Percentiles rank a stretch among this genome's conserved stretches.
Conservation (phyloP, 2,888 invertebrate genomes). For the Poecilobothrus nobilitatus region DNA sequence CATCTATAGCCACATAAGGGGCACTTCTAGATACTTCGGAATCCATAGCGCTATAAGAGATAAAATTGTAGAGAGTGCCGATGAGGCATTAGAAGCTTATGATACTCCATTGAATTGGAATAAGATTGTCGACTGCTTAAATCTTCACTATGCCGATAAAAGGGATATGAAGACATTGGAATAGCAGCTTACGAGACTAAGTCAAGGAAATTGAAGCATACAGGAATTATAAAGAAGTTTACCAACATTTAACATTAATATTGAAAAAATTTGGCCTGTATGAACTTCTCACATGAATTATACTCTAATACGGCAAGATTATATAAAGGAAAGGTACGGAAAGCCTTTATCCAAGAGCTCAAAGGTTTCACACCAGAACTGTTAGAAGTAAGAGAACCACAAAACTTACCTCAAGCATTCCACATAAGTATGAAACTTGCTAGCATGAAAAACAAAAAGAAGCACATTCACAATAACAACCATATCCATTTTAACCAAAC, state of each 20-base stretch:
- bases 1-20: too few species aligned
- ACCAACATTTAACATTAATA: constrained; percentile 17
- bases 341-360: constrained; percentile 19
- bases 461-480: background rate
- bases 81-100: constrained; percentile 15
- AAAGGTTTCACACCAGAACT: constrained; percentile 20
- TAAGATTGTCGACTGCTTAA: too few species aligned
- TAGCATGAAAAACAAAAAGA: background rate
- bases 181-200: constrained; percentile 21
- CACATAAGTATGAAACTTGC: constrained; percentile 20
- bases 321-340: constrained; percentile 15
- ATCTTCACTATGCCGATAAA: too few species aligned
- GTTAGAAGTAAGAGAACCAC: constrained; percentile 23
- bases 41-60: constrained; percentile 15
- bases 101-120: constrained; percentile 19
- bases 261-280: constrained; percentile 16
- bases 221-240: constrained; percentile 15
- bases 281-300: constrained; percentile 14
- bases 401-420: constrained; percentile 23
- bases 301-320: constrained; percentile 10
- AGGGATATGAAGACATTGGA: constrained; percentile 22
- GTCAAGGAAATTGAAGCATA: constrained; percentile 17
- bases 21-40: too few species aligned
- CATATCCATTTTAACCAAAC: background rate
- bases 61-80: constrained; percentile 15